Evolutionary conservation across 2,113 vertebrate species (phyloP).

Genomic region (Poeciliopsis occidentalis): DNA sequence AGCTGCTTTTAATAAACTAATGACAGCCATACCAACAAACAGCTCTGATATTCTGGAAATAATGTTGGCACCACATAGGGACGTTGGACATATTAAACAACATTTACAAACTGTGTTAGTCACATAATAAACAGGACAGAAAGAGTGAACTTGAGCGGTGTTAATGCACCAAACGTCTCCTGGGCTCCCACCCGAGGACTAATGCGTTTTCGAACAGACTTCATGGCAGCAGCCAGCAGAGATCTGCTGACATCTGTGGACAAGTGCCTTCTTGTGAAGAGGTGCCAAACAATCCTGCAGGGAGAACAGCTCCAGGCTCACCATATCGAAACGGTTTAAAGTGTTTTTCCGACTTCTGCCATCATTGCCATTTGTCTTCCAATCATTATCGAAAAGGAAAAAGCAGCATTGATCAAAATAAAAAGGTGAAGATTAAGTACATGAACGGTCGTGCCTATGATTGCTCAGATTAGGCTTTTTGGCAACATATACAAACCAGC

Average conservation of each 20-base stretch:
- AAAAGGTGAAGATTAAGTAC: too few relatives aligned
- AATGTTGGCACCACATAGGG: background rate
- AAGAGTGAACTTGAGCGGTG: constrained; percentile 6
- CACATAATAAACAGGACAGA: constrained; percentile 2
- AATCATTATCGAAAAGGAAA: background rate
- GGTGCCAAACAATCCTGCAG: constrained; percentile 54
- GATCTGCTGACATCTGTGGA: constrained; percentile 51
- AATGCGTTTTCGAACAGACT: constrained; percentile 40
- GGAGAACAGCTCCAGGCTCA: constrained; percentile 22
- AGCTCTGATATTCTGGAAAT: background rate
- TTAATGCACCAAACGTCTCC: background rate
- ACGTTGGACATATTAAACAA: background rate
- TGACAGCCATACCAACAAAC: constrained; percentile 3
- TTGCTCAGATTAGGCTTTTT: too few relatives aligned
- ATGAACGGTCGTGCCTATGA: too few relatives aligned
- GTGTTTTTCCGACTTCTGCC: constrained; percentile 8
- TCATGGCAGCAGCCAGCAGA: constrained; percentile 18
- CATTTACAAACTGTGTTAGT: constrained; percentile 2
- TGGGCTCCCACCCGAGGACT: constrained; percentile 26
- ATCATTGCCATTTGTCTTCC: background rate
- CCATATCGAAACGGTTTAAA: constrained; percentile 32
- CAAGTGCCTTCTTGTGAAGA: constrained; percentile 45
- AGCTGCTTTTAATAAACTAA: constrained; percentile 35
- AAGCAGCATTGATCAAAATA: background rate
- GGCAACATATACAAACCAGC: too few relatives aligned